Base-by-base conservation (phyloP, 2,888 invertebrate species). In the Chloroclystis v-ata region DNA sequence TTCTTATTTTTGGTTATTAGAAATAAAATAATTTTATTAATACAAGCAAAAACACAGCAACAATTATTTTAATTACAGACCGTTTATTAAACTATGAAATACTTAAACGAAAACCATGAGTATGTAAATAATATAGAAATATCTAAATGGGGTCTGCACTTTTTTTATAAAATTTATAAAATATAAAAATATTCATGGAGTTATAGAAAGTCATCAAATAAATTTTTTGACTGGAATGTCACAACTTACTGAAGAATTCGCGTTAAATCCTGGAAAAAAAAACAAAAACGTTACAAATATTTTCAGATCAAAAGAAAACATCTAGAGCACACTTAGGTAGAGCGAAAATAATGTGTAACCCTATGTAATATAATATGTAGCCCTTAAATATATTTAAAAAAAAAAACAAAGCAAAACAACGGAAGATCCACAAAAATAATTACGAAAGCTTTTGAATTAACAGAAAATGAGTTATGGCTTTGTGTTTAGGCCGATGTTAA, bases 171-270 rank as follows among this genome's bases (percentile, higher is more conserved):
- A 49, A 54, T 57, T 57, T 41, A 57, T 44, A 51, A 57, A 53
- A 58, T 59, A 39, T 68, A 65, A 67, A 59, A 63, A 64, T 52
- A 66, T 67, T 59, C 61, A 56, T 56, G 64, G 73, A 80, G 84
- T 83, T 82, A 83, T 83, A 81, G 35, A 67, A 77, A 77, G 80
- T 82, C 78, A 66, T 71, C 35, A 50, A 71, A 76, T 68, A 73
- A 56, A 60, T 56, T 60, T 57, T 60, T 61, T 57, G 61, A 59
- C 60, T 63, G 85, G 85, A 86, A 84, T 86, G 85, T 83, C 67
- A 63, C 65, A 64, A 69, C 72, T 84, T 82, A 86, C 76, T 87
- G 86, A 47, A 84, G 76, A 61, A 87, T 80, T 68, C 86, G 75
- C 59, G 81, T 63, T 57, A 83, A 59, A 64, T 86, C 86, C 86